phyloP scores from a whole-genome alignment of 2,888 invertebrate species.

The Drosophila lacicola region DNA sequence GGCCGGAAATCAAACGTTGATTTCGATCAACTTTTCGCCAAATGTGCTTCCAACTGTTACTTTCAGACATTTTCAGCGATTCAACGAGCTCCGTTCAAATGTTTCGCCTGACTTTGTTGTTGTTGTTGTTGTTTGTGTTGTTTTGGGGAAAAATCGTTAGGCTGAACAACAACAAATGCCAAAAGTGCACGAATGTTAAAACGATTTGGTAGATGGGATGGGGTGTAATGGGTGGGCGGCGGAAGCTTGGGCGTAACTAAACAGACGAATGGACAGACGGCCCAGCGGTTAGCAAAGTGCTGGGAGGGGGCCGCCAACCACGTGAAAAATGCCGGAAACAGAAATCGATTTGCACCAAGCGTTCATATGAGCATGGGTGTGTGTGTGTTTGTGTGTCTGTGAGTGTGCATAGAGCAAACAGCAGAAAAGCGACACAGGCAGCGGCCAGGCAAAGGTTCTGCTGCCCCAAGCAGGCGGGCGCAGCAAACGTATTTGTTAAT shows the following conservation, averaged over 20 bases:
- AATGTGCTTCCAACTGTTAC: conserved; percentile 47
- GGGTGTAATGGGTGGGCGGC: not conserved
- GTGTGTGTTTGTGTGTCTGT: conserved; percentile 15
- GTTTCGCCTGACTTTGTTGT: conserved; percentile 34
- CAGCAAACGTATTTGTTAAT: conserved; percentile 15
- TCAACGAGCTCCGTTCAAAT: conserved; percentile 8
- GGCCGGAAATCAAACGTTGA: conserved; percentile 64
- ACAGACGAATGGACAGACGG: conserved; percentile 31
- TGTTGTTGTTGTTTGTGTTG: conserved; percentile 33
- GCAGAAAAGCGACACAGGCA: conserved; percentile 26
- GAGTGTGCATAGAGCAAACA: conserved; percentile 28
- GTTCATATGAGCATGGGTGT: conserved; percentile 43
- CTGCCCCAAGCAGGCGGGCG: not conserved
- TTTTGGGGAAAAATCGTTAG: conserved; percentile 79
- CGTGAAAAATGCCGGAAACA: conserved; percentile 85
- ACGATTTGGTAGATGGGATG: not conserved
- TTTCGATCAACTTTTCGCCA: conserved; percentile 53
- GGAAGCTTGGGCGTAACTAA: conserved; percentile 5
- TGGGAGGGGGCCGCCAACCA: conserved; percentile 65
- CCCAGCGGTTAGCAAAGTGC: conserved; percentile 17
- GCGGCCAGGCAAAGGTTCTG: conserved; percentile 18
- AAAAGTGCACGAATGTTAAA: conserved; percentile 70
- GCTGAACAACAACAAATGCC: conserved; percentile 60
- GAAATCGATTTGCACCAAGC: conserved; percentile 82
- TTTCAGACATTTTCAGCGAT: conserved; percentile 40